Evolutionary conservation across 2,888 invertebrate species (phyloP).

Genomic region (Litoditis marina): DNA sequence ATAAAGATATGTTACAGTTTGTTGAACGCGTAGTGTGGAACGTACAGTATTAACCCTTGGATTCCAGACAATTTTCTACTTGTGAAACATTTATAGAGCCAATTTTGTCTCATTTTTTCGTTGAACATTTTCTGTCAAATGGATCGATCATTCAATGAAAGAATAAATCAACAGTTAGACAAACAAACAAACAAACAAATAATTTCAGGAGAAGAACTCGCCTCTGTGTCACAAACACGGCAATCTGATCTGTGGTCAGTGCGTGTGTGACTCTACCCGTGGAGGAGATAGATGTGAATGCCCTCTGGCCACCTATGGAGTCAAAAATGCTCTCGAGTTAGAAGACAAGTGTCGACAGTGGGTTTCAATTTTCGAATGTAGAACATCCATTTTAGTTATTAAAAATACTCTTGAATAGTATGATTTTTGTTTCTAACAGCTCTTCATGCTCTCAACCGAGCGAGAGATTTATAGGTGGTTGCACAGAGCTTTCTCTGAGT

Average conservation of each 20-base stretch:
- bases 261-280: slow-evolving; percentile 38
- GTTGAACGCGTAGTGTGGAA: no score
- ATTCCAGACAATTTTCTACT: no score
- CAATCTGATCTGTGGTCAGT: slow-evolving; percentile 54
- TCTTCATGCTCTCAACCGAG: not conserved
- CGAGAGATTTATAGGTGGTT: no score
- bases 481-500: no score
- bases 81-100: no score
- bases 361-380: slow-evolving; percentile 2
- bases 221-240: slow-evolving; percentile 47
- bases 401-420: no score
- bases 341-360: slow-evolving; percentile 49
- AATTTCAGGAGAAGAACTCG: slow-evolving; percentile 50
- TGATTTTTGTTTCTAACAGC: not conserved
- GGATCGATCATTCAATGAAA: no score
- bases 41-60: not conserved
- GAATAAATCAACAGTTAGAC: no score
- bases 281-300: slow-evolving; percentile 52
- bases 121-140: no score
- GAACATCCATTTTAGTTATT: no score
- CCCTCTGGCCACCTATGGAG: slow-evolving; percentile 46
- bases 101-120: no score
- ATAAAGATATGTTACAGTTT: no score
- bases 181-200: not conserved
- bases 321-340: slow-evolving; percentile 36